A percentile compares a stretch with the other conserved stretches of the same genome.
Evolutionary conservation across 2,797 vertebrate species (phyloP).

Genomic region (Hyperoplus lanceolatus): DNA sequence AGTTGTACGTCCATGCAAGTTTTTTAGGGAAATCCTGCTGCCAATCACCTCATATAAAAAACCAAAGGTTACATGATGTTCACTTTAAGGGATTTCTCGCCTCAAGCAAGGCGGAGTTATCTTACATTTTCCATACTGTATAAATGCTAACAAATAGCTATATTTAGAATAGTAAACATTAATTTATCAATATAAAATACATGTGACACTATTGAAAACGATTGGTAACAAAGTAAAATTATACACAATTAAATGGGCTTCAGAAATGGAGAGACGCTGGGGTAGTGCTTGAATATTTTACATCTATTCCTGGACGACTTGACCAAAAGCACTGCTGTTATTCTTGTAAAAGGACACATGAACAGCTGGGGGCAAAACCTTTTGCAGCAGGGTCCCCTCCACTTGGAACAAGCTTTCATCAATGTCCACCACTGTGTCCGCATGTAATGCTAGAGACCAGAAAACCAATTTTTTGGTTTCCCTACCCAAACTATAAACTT

Average conservation of each 20-base stretch:
- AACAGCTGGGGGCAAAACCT: conserved; percentile 43
- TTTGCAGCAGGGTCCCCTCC: conserved; percentile 40
- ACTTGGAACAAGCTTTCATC: conserved; percentile 37
- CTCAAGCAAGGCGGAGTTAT: not conserved
- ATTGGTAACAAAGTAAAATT: not conserved
- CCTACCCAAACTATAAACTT: conserved; percentile 6
- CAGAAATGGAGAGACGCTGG: conserved; percentile 19
- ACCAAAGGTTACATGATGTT: too few species aligned
- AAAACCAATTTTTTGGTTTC: conserved; percentile 41
- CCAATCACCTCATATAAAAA: not conserved
- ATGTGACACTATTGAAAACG: not conserved
- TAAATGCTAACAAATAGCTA: not conserved
- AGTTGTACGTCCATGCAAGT: not conserved
- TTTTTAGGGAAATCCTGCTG: not conserved
- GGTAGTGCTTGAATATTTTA: conserved; percentile 3
- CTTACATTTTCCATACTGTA: not conserved
- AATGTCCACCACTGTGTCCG: conserved; percentile 24
- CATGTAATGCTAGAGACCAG: conserved; percentile 28
- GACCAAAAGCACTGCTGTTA: conserved; percentile 38
- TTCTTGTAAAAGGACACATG: conserved; percentile 37
- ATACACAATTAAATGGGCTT: not conserved
- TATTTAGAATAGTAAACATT: not conserved
- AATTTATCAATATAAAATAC: not conserved
- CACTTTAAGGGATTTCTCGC: conserved; percentile 1
- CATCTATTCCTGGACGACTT: conserved; percentile 4